Conservation (phyloP, 1,140 invertebrate genomes). For the Trichoplusia ni region DNA sequence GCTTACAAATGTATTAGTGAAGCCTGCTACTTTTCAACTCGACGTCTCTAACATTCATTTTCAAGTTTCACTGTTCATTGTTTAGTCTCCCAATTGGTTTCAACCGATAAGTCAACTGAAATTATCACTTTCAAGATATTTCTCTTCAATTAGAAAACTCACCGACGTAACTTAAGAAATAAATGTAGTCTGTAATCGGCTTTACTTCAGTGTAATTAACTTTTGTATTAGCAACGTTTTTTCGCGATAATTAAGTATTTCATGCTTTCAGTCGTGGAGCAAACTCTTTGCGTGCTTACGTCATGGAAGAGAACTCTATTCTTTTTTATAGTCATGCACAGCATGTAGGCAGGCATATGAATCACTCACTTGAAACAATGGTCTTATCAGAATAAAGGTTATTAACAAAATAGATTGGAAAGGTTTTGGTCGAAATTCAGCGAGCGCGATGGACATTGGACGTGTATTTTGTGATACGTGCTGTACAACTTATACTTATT, state of each 20-base stretch:
- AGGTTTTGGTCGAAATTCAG: conserved; percentile 3
- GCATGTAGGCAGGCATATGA: background rate
- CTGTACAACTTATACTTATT: conserved; percentile 14
- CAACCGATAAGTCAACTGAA: no score
- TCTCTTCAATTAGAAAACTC: no score
- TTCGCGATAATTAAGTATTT: background rate
- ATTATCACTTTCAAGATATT: no score
- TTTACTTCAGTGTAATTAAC: background rate
- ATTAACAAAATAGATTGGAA: conserved; percentile 12
- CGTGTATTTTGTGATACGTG: background rate
- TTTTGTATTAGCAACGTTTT: background rate
- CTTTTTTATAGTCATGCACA: background rate
- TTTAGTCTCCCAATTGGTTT: no score
- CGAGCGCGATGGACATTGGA: background rate
- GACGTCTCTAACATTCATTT: background rate
- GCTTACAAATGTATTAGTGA: conserved; percentile 8
- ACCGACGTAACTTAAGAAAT: no score
- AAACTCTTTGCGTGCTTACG: background rate
- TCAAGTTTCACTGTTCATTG: background rate
- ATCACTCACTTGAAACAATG: background rate
- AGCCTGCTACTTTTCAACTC: conserved; percentile 7
- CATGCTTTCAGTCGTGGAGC: background rate
- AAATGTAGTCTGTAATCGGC: background rate
- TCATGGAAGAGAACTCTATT: background rate
- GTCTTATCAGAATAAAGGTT: background rate